Evolutionary conservation across 2,888 invertebrate genomes (phyloP).

Genomic region (Agrochola circellaris): DNA sequence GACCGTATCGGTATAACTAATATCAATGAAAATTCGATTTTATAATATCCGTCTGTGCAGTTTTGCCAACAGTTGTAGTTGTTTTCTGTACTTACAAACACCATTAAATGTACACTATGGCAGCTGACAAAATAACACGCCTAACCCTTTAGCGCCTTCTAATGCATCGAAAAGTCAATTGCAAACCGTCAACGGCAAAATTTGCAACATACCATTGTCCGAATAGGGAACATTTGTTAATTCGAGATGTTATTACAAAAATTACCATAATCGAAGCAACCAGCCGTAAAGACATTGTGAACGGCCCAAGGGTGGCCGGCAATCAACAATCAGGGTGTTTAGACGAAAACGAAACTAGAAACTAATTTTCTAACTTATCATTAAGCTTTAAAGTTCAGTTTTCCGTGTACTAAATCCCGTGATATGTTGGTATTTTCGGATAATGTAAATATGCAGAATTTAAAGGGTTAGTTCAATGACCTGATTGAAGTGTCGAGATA

Average conservation of each 20-base stretch:
- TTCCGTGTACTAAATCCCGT: conserved; percentile 6
- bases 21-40: neutral
- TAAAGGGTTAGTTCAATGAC: conserved; percentile 74
- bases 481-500: conserved; percentile 70
- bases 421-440: conserved; percentile 46
- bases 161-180: conserved; percentile 56
- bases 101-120: neutral
- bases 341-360: conserved; percentile 17
- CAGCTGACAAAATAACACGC: conserved; percentile 50
- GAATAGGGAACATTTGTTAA: conserved; percentile 70
- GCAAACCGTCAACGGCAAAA: conserved; percentile 58
- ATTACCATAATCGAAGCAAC: conserved; percentile 85
- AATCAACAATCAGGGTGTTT: conserved; percentile 59
- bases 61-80: neutral
- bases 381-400: conserved; percentile 27
- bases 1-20: neutral
- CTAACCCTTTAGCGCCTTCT: conserved; percentile 30
- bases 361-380: conserved; percentile 29
- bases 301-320: conserved; percentile 69
- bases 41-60: neutral
- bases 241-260: conserved; percentile 79
- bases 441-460: conserved; percentile 54
- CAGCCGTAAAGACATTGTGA: conserved; percentile 79
- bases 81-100: conserved; percentile 4
- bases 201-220: conserved; percentile 67